Evolutionary conservation across 2,888 invertebrate genomes (phyloP), one percentile per base, ranked within the genome.

Genomic region (Poecilobothrus nobilitatus): DNA sequence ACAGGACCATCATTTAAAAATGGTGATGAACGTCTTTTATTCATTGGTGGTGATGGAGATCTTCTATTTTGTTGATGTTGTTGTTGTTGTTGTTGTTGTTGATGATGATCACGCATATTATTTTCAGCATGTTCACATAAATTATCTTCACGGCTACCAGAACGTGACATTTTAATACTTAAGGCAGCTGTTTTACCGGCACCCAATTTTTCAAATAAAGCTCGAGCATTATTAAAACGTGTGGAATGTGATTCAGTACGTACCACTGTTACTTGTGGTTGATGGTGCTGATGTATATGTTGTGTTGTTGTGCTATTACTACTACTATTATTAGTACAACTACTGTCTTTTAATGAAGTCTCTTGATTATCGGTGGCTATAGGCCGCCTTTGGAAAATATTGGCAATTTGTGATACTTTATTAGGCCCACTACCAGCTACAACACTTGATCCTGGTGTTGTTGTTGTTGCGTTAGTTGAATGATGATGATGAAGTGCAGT

Each of bases 351-450:
- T 20, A 71, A 62, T 37, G 68, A 8, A 6, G 71, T 67, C 66
- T 75, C 74, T 67, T 53, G 53, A 53, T 53, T 53, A 53, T 53
- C 53, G 53, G 53, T 53, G 53, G 53, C 53, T 18, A 18, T 53
- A 53, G 53, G 53, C 53, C 53, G 53, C 74, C 87, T 88, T 84
- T 94, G 93, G 82, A 94, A 94, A 79, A 93, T 91, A 82, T 93
- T 93, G 71, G 94, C 94, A 74, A 94, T 94, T 84, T 94, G 92
- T 73, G 93, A 93, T 77, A 94, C 94, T 85, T 94, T 94, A 76
- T 89, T 88, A 82, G 92, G 91, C 79, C 86, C 85, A 75, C 84
- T 76, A 89, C 87, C 86, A 89, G 80, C 41, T 65, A 73, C 69
- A 64, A n/a, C 27, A 10, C 20, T 44, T 66, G 62, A 33, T 65